phyloP scores from a whole-genome alignment of 1,140 invertebrate species.

The Conus ventricosus region DNA sequence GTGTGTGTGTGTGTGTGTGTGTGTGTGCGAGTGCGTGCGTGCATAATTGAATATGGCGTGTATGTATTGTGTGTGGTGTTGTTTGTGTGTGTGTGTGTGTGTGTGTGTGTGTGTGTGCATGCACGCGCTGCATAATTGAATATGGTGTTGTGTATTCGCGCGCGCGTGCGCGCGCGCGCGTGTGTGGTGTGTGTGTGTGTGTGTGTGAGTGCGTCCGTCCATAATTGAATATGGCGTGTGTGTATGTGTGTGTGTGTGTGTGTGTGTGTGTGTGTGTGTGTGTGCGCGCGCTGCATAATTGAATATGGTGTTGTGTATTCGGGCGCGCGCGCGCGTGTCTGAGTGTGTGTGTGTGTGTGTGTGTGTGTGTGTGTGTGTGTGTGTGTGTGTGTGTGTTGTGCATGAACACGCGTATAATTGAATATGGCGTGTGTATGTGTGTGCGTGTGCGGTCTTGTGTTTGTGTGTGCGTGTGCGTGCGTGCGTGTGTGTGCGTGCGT shows the following conservation, averaged over 20 bases:
- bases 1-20: too few relatives aligned
- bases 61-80: too few relatives aligned
- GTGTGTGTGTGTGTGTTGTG: too few relatives aligned
- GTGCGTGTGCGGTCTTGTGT: background rate
- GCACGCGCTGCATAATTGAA: too few relatives aligned
- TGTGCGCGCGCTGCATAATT: background rate
- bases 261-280: background rate
- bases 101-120: too few relatives aligned
- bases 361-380: background rate
- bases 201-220: background rate
- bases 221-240: background rate
- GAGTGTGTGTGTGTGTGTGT: background rate
- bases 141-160: background rate
- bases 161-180: too few relatives aligned
- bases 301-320: background rate
- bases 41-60: too few relatives aligned
- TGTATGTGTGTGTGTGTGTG: slow-evolving; percentile 5
- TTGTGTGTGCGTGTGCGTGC: background rate
- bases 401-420: background rate
- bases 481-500: background rate
- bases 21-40: too few relatives aligned
- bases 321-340: background rate
- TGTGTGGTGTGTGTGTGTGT: background rate
- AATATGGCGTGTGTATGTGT: background rate
- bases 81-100: too few relatives aligned